Evolutionary conservation across 1,140 invertebrate genomes (phyloP).

Genomic region (Drosophila suzukii): DNA sequence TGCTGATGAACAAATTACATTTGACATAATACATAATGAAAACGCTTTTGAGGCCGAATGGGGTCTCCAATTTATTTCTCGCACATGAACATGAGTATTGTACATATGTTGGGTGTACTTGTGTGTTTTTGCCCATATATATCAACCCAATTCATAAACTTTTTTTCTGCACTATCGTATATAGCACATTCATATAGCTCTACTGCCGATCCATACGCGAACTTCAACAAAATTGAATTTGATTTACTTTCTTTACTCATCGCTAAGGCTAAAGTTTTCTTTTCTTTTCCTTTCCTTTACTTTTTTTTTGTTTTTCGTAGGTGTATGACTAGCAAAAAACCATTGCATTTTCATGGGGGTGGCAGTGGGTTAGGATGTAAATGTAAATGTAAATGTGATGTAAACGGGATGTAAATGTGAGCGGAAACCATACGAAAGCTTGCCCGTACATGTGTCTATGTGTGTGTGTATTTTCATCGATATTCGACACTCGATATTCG

Average conservation of each 20-base stretch:
- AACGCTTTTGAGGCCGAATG: conserved; percentile 27
- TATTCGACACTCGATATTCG: conserved; percentile 14
- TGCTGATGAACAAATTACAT: conserved; percentile 48
- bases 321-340: conserved; percentile 21
- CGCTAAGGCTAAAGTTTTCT: conserved; percentile 18
- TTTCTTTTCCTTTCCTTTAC: not conserved
- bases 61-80: not conserved
- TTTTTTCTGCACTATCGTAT: not conserved
- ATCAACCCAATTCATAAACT: conserved; percentile 1
- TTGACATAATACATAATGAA: conserved; percentile 49
- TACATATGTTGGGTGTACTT: conserved; percentile 43
- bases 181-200: conserved; percentile 11
- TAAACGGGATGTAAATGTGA: conserved; percentile 11
- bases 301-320: not conserved
- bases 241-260: conserved; percentile 22
- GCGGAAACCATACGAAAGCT: conserved; percentile 9
- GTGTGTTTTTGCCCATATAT: conserved; percentile 12
- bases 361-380: conserved; percentile 2
- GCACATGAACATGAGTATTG: conserved; percentile 52
- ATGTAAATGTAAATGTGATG: not conserved
- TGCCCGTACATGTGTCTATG: conserved; percentile 17
- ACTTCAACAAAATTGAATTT: conserved; percentile 30
- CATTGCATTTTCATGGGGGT: conserved; percentile 10
- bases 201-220: conserved; percentile 23
- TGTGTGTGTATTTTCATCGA: conserved; percentile 49